Percentiles rank a stretch among this genome's conserved stretches.
Evolutionary conservation across 2,888 invertebrate genomes (phyloP).

Genomic region (Flexamia atlantica): DNA sequence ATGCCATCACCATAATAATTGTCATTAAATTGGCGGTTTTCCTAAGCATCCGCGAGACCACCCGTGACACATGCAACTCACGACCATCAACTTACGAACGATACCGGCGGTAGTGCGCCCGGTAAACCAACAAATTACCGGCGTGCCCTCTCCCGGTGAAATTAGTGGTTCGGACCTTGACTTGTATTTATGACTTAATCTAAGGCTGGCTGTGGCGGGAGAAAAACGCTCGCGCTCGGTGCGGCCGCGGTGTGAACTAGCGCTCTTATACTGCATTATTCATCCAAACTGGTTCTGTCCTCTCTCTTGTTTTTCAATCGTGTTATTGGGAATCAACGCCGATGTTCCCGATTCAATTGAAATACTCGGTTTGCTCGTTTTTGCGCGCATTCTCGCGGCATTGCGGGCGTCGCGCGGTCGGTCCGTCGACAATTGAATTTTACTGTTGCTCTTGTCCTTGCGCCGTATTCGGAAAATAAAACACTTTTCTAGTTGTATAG

Average conservation of each 20-base stretch:
- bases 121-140: constrained; percentile 49
- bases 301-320: constrained; percentile 49
- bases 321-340: constrained; percentile 57
- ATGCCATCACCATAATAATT: too few relatives aligned
- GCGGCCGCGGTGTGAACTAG: constrained; percentile 44
- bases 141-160: constrained; percentile 43
- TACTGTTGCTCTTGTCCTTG: not conserved
- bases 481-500: not conserved
- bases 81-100: not conserved
- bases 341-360: constrained; percentile 54
- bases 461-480: not conserved
- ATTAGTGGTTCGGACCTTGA: constrained; percentile 54
- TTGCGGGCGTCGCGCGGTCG: constrained; percentile 13
- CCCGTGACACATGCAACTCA: not conserved
- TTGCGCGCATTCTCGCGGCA: constrained; percentile 2
- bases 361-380: constrained; percentile 48
- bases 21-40: too few relatives aligned
- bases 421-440: constrained; percentile 39
- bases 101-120: constrained; percentile 15
- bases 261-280: constrained; percentile 40
- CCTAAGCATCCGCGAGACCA: not conserved
- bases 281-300: constrained; percentile 42
- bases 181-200: constrained; percentile 59
- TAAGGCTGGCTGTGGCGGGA: constrained; percentile 3
- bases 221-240: constrained; percentile 36